phyloP scores from a whole-genome alignment of 2,888 invertebrate genomes.

The Hirtodrosophila cameraria region DNA sequence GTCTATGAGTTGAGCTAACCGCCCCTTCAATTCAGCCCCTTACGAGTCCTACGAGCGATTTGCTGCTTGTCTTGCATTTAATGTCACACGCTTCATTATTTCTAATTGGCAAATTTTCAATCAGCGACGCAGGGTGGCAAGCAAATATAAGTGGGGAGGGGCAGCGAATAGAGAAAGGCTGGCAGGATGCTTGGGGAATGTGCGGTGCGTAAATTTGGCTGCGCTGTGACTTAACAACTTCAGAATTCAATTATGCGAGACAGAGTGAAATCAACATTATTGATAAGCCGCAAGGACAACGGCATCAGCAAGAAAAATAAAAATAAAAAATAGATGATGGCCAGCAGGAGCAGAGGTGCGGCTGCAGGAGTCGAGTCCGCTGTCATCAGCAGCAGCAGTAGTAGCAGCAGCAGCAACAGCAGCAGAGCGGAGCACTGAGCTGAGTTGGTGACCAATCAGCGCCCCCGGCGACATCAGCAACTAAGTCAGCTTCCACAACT shows the following conservation, averaged over 20 bases:
- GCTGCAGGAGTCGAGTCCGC: constrained; percentile 19
- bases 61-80: constrained; percentile 78
- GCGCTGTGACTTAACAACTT: constrained; percentile 78
- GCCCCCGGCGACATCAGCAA: constrained; percentile 39
- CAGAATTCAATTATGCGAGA: constrained; percentile 80
- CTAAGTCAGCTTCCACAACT: constrained; percentile 62
- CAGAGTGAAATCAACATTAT: constrained; percentile 81
- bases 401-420: constrained; percentile 4
- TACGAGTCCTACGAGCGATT: constrained; percentile 62
- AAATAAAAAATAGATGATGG: constrained; percentile 14
- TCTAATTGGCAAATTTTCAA: constrained; percentile 80
- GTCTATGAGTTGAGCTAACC: neutral
- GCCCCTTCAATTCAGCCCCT: neutral
- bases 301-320: constrained; percentile 25
- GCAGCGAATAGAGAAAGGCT: neutral
- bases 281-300: constrained; percentile 81
- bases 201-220: constrained; percentile 72
- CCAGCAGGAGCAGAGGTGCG: constrained; percentile 2
- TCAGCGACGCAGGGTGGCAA: constrained; percentile 53
- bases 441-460: constrained; percentile 52
- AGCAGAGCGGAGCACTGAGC: constrained; percentile 18
- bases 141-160: neutral
- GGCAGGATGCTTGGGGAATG: constrained; percentile 40
- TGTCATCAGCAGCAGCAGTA: constrained; percentile 34
- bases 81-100: constrained; percentile 79